Base-by-base conservation (phyloP, 2,888 invertebrate species). In the Drosophila falleni region DNA sequence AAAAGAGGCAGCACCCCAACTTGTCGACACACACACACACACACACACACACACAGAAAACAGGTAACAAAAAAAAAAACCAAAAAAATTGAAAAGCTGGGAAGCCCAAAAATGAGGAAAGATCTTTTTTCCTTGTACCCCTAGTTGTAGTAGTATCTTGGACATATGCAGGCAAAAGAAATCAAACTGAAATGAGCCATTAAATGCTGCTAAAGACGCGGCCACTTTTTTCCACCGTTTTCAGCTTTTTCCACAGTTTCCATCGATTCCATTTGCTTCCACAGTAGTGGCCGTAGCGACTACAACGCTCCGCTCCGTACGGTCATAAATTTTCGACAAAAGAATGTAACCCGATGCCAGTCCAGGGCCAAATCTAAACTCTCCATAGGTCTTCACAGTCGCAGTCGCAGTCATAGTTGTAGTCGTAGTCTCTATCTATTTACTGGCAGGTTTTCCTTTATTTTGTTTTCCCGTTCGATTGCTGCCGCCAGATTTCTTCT, bases 151-250 rank as follows among this genome's bases (percentile, higher is more conserved):
- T 29, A 29, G 35, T 55, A 56, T 46, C 29, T 37, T 31, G 23
- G 64, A 49, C 56, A 61, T 68, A 50, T 67, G 53, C 80, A 78
- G 64, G 79, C 78, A 79, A 84, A 80, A 83, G 87, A 89, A 90
- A 90, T 89, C 89, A 86, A 84, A 78, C 74, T 80, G 88, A 89
- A 90, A 89, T 90, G 91, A 86, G 88, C 91, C 87, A 91, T 90
- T 90, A 90, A 90, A 89, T 76, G 86, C 76, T 84, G 83, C 86
- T 82, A 90, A 90, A 87, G 85, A 87, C 87, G 67, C 83, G 83
- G 80, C 84, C 82, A 89, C 23, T 89, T 87, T 89, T 87, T 88
- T 89, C 87, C 90, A 89, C 87, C 79, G 87, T 88, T 87, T 31
- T 2, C 31, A 31, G 31, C 9, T 31, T 31, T 61, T 56, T 65